phyloP scores from a whole-genome alignment of 2,888 invertebrate species.

The Cheilosia pagana region DNA sequence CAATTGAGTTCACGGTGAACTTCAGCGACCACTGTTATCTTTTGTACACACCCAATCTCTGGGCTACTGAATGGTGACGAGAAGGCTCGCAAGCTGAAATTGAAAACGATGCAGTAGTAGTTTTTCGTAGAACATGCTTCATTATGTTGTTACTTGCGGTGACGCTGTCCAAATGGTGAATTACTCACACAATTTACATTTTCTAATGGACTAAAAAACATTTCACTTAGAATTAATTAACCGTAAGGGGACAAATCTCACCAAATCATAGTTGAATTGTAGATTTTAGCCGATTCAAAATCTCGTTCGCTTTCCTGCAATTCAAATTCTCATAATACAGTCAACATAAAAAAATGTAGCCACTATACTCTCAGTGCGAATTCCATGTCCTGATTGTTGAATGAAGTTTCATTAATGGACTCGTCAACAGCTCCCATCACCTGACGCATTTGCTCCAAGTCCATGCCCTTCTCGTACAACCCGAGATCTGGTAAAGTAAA shows the following conservation, averaged over 20 bases:
- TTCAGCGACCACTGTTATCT: constrained; percentile 76
- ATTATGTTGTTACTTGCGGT: constrained; percentile 23
- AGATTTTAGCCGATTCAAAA: constrained; percentile 66
- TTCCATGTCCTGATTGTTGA: constrained; percentile 67
- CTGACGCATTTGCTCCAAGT: constrained; percentile 78
- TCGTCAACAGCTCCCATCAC: constrained; percentile 76
- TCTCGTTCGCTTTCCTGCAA: constrained; percentile 78
- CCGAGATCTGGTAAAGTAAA: constrained; percentile 75
- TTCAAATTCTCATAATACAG: neutral
- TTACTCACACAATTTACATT: constrained; percentile 21
- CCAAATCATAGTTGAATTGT: constrained; percentile 79
- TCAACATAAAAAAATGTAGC: neutral
- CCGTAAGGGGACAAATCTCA: constrained; percentile 3
- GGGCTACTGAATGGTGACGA: constrained; percentile 76
- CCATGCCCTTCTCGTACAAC: constrained; percentile 79
- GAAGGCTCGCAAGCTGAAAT: constrained; percentile 34
- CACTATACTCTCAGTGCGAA: constrained; percentile 76
- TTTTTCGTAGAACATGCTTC: too few species aligned
- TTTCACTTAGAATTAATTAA: neutral
- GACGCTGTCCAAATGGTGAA: constrained; percentile 14
- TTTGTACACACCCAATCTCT: constrained; percentile 62
- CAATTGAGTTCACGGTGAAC: constrained; percentile 79
- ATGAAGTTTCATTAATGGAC: constrained; percentile 67
- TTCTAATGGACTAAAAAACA: constrained; percentile 15
- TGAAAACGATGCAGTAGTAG: neutral